A percentile compares a stretch with the other conserved stretches of the same genome.
Evolutionary conservation across 2,888 invertebrate genomes (phyloP).

Genomic region (Macropis europaea): DNA sequence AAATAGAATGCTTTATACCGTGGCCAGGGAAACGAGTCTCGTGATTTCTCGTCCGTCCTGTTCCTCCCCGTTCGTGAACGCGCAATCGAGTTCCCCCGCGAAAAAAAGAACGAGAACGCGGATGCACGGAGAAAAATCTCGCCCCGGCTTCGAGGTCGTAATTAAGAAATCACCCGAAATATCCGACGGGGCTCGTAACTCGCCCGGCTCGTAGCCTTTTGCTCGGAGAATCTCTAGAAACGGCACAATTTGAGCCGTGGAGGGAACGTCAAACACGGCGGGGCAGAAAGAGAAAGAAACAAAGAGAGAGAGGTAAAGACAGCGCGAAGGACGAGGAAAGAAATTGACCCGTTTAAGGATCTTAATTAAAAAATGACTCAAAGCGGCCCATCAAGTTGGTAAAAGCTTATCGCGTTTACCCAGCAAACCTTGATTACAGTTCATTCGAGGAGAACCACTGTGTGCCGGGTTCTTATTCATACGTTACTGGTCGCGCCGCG

Average conservation of each 20-base stretch:
- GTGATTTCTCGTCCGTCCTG: slow-evolving; percentile 13
- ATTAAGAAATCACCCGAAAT: slow-evolving; percentile 48
- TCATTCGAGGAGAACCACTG: slow-evolving; percentile 38
- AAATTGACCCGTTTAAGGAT: slow-evolving; percentile 41
- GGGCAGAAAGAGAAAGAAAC: too few relatives aligned
- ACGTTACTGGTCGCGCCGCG: slow-evolving; percentile 6
- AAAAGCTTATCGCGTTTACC: slow-evolving; percentile 36
- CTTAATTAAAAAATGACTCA: slow-evolving; percentile 62
- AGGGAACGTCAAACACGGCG: not conserved
- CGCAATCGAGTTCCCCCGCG: not conserved
- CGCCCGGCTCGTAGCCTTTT: slow-evolving; percentile 23
- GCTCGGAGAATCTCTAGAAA: slow-evolving; percentile 26
- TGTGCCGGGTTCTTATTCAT: slow-evolving; percentile 19
- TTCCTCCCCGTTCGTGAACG: not conserved
- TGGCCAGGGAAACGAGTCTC: not conserved
- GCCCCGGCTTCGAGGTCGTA: slow-evolving; percentile 12
- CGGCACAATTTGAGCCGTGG: slow-evolving; percentile 1
- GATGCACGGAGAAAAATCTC: not conserved
- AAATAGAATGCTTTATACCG: slow-evolving; percentile 69
- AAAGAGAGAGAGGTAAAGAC: slow-evolving; percentile 16
- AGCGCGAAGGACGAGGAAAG: not conserved
- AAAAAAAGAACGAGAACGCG: not conserved
- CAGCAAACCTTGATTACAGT: slow-evolving; percentile 50
- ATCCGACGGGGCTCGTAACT: slow-evolving; percentile 33
- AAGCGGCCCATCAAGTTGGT: slow-evolving; percentile 47